Conservation (phyloP, 2,888 invertebrate genomes). For the Lithophane socia region DNA sequence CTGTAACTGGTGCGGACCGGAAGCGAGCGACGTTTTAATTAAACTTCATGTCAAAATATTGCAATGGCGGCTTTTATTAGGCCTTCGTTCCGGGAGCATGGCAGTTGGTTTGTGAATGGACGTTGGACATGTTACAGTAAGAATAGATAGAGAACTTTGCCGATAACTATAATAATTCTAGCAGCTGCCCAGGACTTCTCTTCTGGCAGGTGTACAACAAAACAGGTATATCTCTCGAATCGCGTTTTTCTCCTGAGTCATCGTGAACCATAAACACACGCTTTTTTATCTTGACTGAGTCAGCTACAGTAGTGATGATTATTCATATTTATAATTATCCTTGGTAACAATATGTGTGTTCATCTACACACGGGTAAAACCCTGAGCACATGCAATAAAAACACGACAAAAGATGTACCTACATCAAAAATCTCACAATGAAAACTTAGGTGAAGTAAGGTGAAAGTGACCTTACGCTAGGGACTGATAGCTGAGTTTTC, state of each 20-base stretch:
- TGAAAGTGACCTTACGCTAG: too few relatives aligned
- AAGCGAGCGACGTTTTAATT: slow-evolving; percentile 61
- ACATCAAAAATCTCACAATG: too few relatives aligned
- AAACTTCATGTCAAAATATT: slow-evolving; percentile 63
- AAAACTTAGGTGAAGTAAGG: too few relatives aligned
- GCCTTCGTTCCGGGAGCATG: slow-evolving; percentile 26
- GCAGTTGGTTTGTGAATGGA: background rate
- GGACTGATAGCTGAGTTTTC: too few relatives aligned
- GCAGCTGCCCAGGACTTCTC: background rate
- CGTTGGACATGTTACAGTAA: slow-evolving; percentile 3
- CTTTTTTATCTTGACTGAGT: background rate
- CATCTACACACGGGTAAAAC: background rate
- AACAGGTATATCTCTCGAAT: background rate
- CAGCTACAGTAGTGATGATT: background rate
- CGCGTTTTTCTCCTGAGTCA: background rate
- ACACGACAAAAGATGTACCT: background rate
- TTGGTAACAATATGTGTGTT: background rate
- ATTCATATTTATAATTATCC: too few relatives aligned
- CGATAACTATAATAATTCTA: background rate
- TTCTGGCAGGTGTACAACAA: background rate
- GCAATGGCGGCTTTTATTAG: slow-evolving; percentile 50
- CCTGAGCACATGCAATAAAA: background rate
- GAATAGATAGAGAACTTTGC: background rate
- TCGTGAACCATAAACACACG: too few relatives aligned
- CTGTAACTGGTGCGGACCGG: slow-evolving; percentile 37